Conservation (phyloP, 2,797 vertebrate species). For the Gymnothorax reevesii region DNA sequence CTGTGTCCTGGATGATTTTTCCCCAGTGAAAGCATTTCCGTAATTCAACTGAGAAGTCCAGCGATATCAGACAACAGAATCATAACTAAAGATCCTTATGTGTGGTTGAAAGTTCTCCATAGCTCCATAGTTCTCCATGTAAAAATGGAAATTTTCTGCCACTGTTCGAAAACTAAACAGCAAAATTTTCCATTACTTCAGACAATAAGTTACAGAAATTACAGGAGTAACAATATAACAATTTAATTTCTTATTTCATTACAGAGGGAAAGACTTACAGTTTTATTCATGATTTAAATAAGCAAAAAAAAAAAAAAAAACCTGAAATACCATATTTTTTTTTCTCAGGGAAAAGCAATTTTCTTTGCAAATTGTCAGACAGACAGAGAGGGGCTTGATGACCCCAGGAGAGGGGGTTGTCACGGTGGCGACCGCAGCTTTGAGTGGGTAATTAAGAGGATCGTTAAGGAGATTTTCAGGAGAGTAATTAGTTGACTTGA, state of each 20-base stretch:
- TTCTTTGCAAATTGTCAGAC: not conserved
- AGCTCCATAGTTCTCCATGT: no score
- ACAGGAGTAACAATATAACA: not conserved
- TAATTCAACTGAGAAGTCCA: not conserved
- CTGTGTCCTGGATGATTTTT: conserved; percentile 28
- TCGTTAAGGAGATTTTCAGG: conserved; percentile 56
- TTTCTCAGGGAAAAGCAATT: not conserved
- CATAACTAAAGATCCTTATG: not conserved
- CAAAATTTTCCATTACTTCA: not conserved
- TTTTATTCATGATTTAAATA: not conserved
- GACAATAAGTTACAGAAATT: not conserved
- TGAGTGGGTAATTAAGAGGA: conserved; percentile 53
- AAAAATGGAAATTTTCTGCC: not conserved
- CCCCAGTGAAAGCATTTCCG: not conserved
- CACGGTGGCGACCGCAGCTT: conserved; percentile 28
- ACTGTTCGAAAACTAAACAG: not conserved
- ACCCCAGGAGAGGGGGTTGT: conserved; percentile 14
- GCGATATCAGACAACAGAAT: not conserved
- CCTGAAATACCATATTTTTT: no score
- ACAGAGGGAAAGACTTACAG: not conserved
- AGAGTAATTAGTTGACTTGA: conserved; percentile 55
- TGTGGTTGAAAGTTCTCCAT: not conserved
- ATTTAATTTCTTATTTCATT: not conserved
- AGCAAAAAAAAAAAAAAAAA: not conserved
- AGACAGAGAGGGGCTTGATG: conserved; percentile 2